Evolutionary conservation across 2,113 vertebrate species (phyloP).

Genomic region (Odobenus rosmarus): DNA sequence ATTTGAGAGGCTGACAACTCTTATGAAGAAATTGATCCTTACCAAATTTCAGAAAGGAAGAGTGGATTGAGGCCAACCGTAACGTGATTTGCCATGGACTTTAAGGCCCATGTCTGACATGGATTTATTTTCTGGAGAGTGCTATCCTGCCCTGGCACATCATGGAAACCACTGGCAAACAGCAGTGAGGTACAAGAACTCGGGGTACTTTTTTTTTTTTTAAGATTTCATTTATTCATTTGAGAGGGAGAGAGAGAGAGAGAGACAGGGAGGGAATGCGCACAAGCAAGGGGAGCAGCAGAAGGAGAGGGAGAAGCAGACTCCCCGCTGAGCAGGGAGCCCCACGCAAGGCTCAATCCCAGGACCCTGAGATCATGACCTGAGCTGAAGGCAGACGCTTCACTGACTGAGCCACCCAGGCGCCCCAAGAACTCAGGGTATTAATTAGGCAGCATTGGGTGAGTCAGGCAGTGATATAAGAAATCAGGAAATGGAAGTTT

Average conservation of each 20-base stretch:
- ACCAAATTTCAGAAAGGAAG: background rate
- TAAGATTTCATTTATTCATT: background rate
- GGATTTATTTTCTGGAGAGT: conserved; percentile 17
- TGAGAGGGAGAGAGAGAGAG: background rate
- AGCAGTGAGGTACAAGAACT: background rate
- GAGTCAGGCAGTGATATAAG: background rate
- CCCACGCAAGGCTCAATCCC: background rate
- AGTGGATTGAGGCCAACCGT: background rate
- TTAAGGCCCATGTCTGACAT: background rate
- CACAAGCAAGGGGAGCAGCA: too few species aligned
- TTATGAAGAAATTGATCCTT: background rate
- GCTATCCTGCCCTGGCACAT: background rate
- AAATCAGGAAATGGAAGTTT: background rate
- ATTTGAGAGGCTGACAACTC: background rate
- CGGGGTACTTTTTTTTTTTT: too few species aligned
- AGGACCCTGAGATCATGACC: background rate
- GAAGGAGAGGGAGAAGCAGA: background rate
- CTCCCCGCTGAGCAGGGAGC: background rate
- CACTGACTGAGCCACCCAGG: background rate
- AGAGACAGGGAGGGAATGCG: too few species aligned
- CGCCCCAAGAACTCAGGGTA: background rate
- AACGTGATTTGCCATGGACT: background rate
- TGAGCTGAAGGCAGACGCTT: background rate
- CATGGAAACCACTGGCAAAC: background rate
- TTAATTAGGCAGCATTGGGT: background rate